Conservation (phyloP, 2,113 vertebrate species). For the Actenoides lindsayi region DNA sequence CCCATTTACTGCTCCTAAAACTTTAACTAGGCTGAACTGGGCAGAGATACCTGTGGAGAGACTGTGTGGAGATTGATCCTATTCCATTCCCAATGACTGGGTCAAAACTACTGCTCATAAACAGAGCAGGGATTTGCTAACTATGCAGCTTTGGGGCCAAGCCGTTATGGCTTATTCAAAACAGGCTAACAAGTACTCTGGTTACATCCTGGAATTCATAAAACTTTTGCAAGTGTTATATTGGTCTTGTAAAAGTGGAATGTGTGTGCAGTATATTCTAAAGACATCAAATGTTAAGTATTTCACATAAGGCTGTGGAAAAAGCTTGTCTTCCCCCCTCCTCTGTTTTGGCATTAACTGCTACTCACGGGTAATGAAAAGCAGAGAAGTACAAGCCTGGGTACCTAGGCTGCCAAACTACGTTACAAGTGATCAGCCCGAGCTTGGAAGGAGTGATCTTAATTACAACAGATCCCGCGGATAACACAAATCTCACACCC, state of each 20-base stretch:
- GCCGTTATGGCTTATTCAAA: constrained; percentile 67
- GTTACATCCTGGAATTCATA: constrained; percentile 76
- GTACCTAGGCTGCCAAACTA: constrained; percentile 58
- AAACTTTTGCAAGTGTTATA: constrained; percentile 71
- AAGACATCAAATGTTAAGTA: constrained; percentile 62
- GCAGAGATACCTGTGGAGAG: neutral
- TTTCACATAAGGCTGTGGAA: constrained; percentile 70
- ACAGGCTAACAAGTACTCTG: constrained; percentile 67
- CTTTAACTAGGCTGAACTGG: neutral
- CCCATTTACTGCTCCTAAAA: constrained; percentile 45
- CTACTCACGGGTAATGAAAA: constrained; percentile 72
- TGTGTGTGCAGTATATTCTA: constrained; percentile 46
- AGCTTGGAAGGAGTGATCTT: constrained; percentile 29
- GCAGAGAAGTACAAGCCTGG: constrained; percentile 63
- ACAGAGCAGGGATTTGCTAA: constrained; percentile 71
- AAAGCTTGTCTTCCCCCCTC: constrained; percentile 5
- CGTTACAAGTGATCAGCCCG: constrained; percentile 54
- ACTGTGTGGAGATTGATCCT: neutral
- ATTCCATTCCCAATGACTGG: constrained; percentile 25
- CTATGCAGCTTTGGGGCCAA: constrained; percentile 66
- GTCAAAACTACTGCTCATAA: constrained; percentile 61
- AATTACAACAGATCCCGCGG: constrained; percentile 8
- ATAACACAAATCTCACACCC: constrained; percentile 12
- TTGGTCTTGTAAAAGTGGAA: constrained; percentile 73
- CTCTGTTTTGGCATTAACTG: constrained; percentile 49